These are phyloP conservation scores for Lordiphosa fenestrarum DNA, from an alignment of 2,888 invertebrate species.

Conservation along the genomic window DNA sequence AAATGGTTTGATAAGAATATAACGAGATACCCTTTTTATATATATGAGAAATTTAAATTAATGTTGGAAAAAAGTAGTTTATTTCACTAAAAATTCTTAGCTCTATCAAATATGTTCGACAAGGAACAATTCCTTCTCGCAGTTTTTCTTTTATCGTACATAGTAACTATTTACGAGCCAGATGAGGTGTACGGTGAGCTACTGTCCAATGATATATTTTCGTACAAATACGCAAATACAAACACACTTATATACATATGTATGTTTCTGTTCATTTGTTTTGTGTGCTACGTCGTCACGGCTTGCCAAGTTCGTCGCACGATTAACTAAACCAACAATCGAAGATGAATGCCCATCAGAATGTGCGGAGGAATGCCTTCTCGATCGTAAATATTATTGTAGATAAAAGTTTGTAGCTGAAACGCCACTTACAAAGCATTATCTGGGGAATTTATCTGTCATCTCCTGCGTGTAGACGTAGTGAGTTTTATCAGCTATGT, in stretches of 20 bases:
- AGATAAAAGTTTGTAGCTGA: too few relatives aligned
- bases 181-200: slow-evolving; percentile 20
- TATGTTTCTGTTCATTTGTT: slow-evolving; percentile 24
- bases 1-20: too few relatives aligned
- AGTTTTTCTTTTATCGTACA: slow-evolving; percentile 55
- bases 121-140: slow-evolving; percentile 25
- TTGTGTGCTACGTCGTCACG: slow-evolving; percentile 36
- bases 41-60: too few relatives aligned
- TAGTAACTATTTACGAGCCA: slow-evolving; percentile 44
- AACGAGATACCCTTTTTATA: too few relatives aligned
- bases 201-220: slow-evolving; percentile 37
- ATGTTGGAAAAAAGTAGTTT: too few relatives aligned
- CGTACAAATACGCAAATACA: neutral
- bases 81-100: too few relatives aligned
- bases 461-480: too few relatives aligned
- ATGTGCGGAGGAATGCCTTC: slow-evolving; percentile 17
- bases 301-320: slow-evolving; percentile 62
- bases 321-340: slow-evolving; percentile 65
- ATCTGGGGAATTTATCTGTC: too few relatives aligned
- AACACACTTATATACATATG: slow-evolving; percentile 18
- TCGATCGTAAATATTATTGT: neutral
- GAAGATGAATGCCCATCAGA: slow-evolving; percentile 37
- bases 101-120: too few relatives aligned
- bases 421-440: too few relatives aligned
- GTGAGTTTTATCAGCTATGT: too few relatives aligned